Conservation (phyloP, 2,888 invertebrate genomes). For the Leptinotarsa juncta region DNA sequence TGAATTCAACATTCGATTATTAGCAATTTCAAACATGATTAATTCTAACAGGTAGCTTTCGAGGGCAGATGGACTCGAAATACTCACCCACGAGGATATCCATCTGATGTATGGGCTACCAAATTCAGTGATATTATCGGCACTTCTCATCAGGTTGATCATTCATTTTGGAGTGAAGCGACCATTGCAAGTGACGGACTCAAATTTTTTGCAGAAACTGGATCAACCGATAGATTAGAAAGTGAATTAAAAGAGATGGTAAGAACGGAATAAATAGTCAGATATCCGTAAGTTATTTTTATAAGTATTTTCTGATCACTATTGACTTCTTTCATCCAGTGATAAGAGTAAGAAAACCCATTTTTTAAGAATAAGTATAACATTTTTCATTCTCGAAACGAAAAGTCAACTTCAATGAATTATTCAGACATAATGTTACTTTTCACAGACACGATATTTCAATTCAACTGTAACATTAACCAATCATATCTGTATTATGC, state of each 20-base stretch:
- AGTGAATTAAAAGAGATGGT: constrained; percentile 88
- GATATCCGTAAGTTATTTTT: neutral
- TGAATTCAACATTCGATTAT: too few species aligned
- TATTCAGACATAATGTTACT: too few species aligned
- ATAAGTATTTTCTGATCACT: too few species aligned
- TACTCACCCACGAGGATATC: constrained; percentile 95
- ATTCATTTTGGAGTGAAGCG: constrained; percentile 92
- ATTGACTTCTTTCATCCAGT: too few species aligned
- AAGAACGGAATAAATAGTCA: constrained; percentile 66
- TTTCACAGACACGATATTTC: too few species aligned
- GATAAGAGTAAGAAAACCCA: too few species aligned
- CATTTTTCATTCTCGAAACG: too few species aligned
- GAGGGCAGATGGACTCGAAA: constrained; percentile 94
- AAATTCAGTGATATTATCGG: constrained; percentile 97
- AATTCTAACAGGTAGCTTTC: constrained; percentile 76
- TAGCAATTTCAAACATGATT: neutral
- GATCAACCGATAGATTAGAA: constrained; percentile 87
- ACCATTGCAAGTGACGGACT: constrained; percentile 87
- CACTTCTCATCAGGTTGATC: constrained; percentile 84
- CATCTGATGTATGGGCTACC: constrained; percentile 84
- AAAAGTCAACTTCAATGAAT: too few species aligned
- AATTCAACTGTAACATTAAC: too few species aligned
- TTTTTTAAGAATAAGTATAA: too few species aligned
- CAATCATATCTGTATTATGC: too few species aligned
- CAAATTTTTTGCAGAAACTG: constrained; percentile 90